phyloP scores from a whole-genome alignment of 2,888 invertebrate species.

The Laspeyria flexula region DNA sequence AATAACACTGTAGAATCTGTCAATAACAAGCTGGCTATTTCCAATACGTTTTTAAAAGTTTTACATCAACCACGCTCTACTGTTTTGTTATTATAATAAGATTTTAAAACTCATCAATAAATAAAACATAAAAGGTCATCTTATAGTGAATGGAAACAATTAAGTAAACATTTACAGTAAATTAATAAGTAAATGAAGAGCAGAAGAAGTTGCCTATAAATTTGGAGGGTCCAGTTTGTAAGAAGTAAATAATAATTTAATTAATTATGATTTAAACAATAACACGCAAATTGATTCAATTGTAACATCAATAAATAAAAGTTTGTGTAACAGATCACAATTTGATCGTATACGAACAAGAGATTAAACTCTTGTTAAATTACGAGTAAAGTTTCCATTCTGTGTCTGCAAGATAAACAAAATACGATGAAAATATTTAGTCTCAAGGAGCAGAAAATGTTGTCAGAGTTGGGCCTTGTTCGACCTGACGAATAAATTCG shows the following conservation, averaged over 20 bases:
- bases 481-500: slow-evolving; percentile 79
- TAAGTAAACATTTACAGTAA: no score
- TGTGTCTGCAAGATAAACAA: slow-evolving; percentile 73
- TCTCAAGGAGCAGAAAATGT: slow-evolving; percentile 60
- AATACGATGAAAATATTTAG: slow-evolving; percentile 73
- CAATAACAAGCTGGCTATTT: no score
- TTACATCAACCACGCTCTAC: no score
- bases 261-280: background rate
- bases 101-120: no score
- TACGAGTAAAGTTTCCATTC: slow-evolving; percentile 62
- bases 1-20: no score
- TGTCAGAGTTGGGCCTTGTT: slow-evolving; percentile 64
- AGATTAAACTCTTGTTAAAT: slow-evolving; percentile 61
- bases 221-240: no score
- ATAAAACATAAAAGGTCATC: no score
- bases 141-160: no score
- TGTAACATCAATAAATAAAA: slow-evolving; percentile 34
- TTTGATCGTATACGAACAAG: slow-evolving; percentile 42
- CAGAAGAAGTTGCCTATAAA: background rate
- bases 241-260: background rate
- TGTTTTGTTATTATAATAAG: no score
- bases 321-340: slow-evolving; percentile 12
- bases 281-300: slow-evolving; percentile 7
- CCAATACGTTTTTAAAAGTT: no score
- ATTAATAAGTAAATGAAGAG: background rate